These are phyloP conservation scores for Salvator merianae DNA, from an alignment of 2,113 vertebrate genomes.

Conservation along the genomic window DNA sequence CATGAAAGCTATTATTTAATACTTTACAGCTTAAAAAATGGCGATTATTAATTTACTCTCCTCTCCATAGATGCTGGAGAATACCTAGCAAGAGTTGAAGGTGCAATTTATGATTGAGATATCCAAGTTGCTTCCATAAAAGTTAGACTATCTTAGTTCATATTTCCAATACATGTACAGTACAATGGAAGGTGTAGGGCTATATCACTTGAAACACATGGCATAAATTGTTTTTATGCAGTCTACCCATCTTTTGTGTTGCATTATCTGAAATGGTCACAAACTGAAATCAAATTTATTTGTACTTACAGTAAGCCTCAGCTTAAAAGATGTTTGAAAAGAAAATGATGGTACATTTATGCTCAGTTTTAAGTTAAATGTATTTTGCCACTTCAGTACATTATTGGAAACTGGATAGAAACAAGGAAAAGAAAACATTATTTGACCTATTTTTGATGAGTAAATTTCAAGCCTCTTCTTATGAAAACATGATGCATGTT, in stretches of 20 bases:
- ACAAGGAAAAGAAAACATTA: slow-evolving; percentile 52
- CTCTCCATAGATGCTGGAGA: slow-evolving; percentile 65
- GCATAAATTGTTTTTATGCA: slow-evolving; percentile 62
- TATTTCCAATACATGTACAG: slow-evolving; percentile 73
- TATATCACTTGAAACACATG: slow-evolving; percentile 71
- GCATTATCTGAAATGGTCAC: slow-evolving; percentile 52
- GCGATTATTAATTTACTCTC: slow-evolving; percentile 59
- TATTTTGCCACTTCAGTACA: slow-evolving; percentile 62
- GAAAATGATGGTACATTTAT: slow-evolving; percentile 65
- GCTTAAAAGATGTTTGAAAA: slow-evolving; percentile 55
- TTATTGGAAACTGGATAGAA: slow-evolving; percentile 62
- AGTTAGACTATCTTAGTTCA: slow-evolving; percentile 60
- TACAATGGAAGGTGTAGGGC: slow-evolving; percentile 65
- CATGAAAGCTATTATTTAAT: slow-evolving; percentile 70
- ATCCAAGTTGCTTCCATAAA: slow-evolving; percentile 71
- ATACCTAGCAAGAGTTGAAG: slow-evolving; percentile 65
- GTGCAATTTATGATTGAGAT: slow-evolving; percentile 65
- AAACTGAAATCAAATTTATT: slow-evolving; percentile 64
- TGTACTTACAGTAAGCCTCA: slow-evolving; percentile 48
- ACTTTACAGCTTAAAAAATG: slow-evolving; percentile 62
- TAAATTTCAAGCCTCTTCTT: slow-evolving; percentile 57
- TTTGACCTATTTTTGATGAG: slow-evolving; percentile 71
- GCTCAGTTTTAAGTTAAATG: slow-evolving; percentile 57
- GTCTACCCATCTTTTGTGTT: slow-evolving; percentile 61
- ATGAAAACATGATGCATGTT: slow-evolving; percentile 73